These are phyloP conservation scores for Arge pagana DNA, from an alignment of 2,888 invertebrate species.

Conservation along the genomic window DNA sequence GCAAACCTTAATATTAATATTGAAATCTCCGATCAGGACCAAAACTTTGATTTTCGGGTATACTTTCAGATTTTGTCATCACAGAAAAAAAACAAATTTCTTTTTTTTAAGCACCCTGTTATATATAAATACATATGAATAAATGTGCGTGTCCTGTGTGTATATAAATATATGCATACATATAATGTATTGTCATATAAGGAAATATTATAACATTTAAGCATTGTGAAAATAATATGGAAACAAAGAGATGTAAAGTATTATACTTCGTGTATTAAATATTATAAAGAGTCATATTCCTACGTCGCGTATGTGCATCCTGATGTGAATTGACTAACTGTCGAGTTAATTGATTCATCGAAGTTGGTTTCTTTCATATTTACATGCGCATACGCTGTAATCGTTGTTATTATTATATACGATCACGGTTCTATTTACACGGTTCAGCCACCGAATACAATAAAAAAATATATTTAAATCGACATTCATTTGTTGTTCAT, in stretches of 20 bases:
- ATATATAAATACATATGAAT: slow-evolving; percentile 9
- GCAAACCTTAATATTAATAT: no score
- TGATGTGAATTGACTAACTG: neutral
- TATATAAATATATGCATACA: slow-evolving; percentile 2
- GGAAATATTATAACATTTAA: neutral
- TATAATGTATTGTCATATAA: slow-evolving; percentile 11
- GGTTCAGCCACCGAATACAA: slow-evolving; percentile 46
- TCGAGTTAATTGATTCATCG: neutral
- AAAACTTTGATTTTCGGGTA: no score
- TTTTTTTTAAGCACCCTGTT: slow-evolving; percentile 13
- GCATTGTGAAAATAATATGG: neutral
- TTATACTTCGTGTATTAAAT: slow-evolving; percentile 5
- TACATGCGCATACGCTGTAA: slow-evolving; percentile 40
- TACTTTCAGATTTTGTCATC: no score
- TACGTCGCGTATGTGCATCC: neutral
- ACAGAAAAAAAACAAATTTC: neutral
- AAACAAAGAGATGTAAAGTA: slow-evolving; percentile 4
- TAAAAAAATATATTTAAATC: slow-evolving; percentile 43
- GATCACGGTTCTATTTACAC: slow-evolving; percentile 49
- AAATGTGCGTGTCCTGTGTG: no score
- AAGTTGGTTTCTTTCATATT: neutral
- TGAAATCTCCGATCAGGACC: no score
- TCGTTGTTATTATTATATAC: slow-evolving; percentile 45
- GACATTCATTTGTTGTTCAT: no score
- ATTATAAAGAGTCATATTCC: slow-evolving; percentile 1